Conservation (phyloP, 2,113 vertebrate genomes). For the Phaethon lepturus region DNA sequence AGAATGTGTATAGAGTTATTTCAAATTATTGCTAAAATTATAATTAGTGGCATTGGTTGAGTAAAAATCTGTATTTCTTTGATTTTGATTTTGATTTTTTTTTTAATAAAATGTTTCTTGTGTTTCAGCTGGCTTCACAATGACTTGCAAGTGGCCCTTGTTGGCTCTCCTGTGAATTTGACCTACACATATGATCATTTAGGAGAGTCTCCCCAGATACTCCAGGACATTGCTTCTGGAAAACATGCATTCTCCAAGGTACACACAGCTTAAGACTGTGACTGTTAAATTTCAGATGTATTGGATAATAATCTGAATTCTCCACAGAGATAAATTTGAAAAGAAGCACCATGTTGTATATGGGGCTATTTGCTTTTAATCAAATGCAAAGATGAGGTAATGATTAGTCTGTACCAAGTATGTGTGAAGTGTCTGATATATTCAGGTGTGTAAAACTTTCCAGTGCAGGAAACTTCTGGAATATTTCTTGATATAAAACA, state of each 20-base stretch:
- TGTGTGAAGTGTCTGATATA: neutral
- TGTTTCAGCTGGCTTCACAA: constrained; percentile 95
- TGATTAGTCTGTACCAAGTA: neutral
- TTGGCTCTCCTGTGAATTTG: constrained; percentile 90
- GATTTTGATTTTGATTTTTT: neutral
- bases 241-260: constrained; percentile 92
- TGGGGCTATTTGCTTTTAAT: neutral
- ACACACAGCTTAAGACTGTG: neutral
- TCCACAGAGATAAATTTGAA: neutral
- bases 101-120: neutral
- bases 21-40: neutral
- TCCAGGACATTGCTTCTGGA: constrained; percentile 87
- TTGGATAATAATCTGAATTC: neutral
- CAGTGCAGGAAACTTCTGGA: neutral
- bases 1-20: neutral
- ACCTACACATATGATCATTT: constrained; percentile 92
- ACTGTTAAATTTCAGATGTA: neutral
- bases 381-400: neutral
- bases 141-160: constrained; percentile 89
- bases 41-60: neutral
- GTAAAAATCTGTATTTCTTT: neutral
- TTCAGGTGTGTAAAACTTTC: neutral
- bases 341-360: neutral
- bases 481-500: neutral
- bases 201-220: constrained; percentile 88